These are phyloP conservation scores for Amphiduros pacificus DNA, from an alignment of 2,888 invertebrate genomes.

Conservation along the genomic window DNA sequence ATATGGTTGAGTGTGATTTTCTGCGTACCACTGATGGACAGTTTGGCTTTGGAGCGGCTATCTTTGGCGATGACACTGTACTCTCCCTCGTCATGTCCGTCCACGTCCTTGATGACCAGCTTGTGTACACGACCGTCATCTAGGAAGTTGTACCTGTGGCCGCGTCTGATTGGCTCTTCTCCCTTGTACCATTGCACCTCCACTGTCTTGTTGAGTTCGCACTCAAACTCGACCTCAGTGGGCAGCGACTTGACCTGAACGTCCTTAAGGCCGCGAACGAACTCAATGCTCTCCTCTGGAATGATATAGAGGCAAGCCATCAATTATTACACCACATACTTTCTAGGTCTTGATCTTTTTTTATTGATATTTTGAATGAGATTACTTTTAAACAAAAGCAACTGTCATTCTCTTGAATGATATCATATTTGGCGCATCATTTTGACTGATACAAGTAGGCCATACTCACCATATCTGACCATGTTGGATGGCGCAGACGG, in stretches of 20 bases:
- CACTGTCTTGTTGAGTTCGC: slow-evolving; percentile 44
- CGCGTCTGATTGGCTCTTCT: slow-evolving; percentile 71
- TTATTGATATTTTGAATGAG: background rate
- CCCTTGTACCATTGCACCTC: slow-evolving; percentile 31
- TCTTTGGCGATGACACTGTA: slow-evolving; percentile 37
- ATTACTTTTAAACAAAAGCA: background rate
- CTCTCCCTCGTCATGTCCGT: slow-evolving; percentile 51
- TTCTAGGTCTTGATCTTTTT: background rate
- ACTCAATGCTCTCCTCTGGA: slow-evolving; percentile 30
- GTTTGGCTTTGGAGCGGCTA: slow-evolving; percentile 21
- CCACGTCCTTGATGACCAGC: slow-evolving; percentile 47
- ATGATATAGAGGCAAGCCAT: background rate
- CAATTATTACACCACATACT: background rate
- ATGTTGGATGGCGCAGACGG: slow-evolving; percentile 27
- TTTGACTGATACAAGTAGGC: too few species aligned
- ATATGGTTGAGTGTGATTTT: too few species aligned
- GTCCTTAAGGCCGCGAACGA: slow-evolving; percentile 25
- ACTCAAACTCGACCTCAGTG: slow-evolving; percentile 46
- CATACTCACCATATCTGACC: slow-evolving; percentile 31
- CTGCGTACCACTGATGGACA: slow-evolving; percentile 24
- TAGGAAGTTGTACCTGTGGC: slow-evolving; percentile 49
- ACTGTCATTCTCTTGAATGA: too few species aligned
- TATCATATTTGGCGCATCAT: too few species aligned
- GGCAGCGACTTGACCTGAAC: slow-evolving; percentile 30
- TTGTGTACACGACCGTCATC: slow-evolving; percentile 46